phyloP scores from a whole-genome alignment of 2,888 invertebrate species.

The Labia minor region DNA sequence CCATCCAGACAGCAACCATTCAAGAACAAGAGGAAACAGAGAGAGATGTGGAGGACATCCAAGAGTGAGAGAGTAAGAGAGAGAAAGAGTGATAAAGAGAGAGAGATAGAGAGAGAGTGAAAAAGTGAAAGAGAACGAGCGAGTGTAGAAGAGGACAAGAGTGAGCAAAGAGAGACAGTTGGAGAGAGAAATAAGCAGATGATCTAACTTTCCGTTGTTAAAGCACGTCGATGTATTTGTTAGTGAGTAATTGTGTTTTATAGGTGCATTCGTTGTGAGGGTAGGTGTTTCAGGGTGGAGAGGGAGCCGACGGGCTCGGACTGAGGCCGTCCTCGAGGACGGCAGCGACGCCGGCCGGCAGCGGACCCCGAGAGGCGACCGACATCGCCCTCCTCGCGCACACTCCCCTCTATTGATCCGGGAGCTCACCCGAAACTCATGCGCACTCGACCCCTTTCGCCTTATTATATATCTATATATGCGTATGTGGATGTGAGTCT shows the following conservation, averaged over 20 bases:
- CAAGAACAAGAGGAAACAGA: neutral
- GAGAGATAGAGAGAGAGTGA: neutral
- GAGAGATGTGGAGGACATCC: neutral
- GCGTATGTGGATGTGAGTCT: too few species aligned
- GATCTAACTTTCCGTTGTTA: conserved; percentile 5
- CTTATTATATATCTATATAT: neutral
- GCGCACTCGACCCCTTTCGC: neutral
- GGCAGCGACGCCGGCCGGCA: neutral
- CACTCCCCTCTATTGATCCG: neutral
- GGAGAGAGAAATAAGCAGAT: neutral
- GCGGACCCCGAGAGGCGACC: neutral
- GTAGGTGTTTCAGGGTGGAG: conserved; percentile 3
- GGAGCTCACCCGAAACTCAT: neutral
- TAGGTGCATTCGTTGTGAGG: conserved; percentile 3
- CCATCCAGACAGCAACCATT: neutral
- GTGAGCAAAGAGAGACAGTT: neutral
- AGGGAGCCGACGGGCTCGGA: conserved; percentile 13
- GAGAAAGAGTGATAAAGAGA: neutral
- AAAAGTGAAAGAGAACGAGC: neutral
- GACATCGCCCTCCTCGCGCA: neutral
- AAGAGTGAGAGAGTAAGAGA: neutral
- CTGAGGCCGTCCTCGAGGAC: conserved; percentile 13
- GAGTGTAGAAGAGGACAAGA: neutral
- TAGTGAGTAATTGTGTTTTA: neutral
- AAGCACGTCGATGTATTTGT: neutral